Percentiles rank a stretch among this genome's conserved stretches.
These are phyloP conservation scores for Bombyx mandarina DNA, from an alignment of 1,140 invertebrate genomes.

Conservation along the genomic window DNA sequence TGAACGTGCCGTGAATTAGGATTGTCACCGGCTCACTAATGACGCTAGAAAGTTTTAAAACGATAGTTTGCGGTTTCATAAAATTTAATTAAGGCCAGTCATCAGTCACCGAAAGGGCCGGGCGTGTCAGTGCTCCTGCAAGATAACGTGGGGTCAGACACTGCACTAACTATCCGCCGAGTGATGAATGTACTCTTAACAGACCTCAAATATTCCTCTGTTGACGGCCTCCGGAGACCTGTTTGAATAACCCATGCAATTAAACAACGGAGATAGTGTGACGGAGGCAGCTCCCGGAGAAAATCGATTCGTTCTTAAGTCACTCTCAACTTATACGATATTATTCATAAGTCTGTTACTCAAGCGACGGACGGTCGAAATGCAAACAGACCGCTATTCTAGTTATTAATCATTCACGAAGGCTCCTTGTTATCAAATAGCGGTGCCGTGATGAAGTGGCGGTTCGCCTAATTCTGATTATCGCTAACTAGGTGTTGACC, in stretches of 20 bases:
- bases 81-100: slow-evolving; percentile 66
- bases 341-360: slow-evolving; percentile 63
- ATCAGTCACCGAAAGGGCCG: slow-evolving; percentile 59
- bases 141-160: slow-evolving; percentile 65
- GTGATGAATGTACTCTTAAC: slow-evolving; percentile 62
- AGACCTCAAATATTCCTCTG: slow-evolving; percentile 61
- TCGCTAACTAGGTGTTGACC: slow-evolving; percentile 47
- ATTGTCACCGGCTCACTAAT: slow-evolving; percentile 9
- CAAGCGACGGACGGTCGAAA: slow-evolving; percentile 38
- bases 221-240: slow-evolving; percentile 43
- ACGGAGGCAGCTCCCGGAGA: slow-evolving; percentile 24
- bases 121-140: slow-evolving; percentile 49
- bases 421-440: slow-evolving; percentile 52
- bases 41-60: background rate
- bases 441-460: slow-evolving; percentile 51
- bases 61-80: slow-evolving; percentile 29
- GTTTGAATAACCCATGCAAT: slow-evolving; percentile 52
- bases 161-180: slow-evolving; percentile 41
- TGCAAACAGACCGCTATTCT: slow-evolving; percentile 54
- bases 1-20: slow-evolving; percentile 16
- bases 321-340: slow-evolving; percentile 32
- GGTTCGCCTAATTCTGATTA: slow-evolving; percentile 58
- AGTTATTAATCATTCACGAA: slow-evolving; percentile 59
- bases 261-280: slow-evolving; percentile 26
- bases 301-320: slow-evolving; percentile 44